Base-by-base conservation (phyloP, 2,797 vertebrate species). In the Amblyopsis hoosieri region DNA sequence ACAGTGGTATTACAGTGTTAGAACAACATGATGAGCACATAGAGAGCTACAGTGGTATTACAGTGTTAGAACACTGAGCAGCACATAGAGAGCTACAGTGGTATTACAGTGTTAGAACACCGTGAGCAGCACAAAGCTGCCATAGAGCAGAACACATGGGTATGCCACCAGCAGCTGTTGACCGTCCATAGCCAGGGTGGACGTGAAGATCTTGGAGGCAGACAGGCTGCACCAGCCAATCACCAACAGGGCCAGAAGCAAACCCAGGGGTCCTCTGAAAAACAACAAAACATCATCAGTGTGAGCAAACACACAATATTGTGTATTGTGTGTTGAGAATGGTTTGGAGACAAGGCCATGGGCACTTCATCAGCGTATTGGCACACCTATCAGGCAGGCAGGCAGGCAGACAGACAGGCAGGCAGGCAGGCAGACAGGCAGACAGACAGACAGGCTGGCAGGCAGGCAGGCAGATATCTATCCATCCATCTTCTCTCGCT, bases 181-280 rank as follows among this genome's bases (percentile, higher is more conserved):
- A 67, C 95, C 94, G 19, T 97, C 94, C 96, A 98, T 97, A 37
- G 92, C 93, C 87, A 97, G 87, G 60, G 95, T 95, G 69, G 95
- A 97, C 85, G 94, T 98, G 79, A 98, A 96, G 90, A 97, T 95
- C 88, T 97, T 97, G 67, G 96, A 97, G 61, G 96, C 96, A 0
- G 95, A 98, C 70, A 96, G 93, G 62, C 96, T 96, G 84, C 96
- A 97, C 96, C 95, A 97, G 74, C 94, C 92, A 62, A 97, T 95
- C 72, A 94, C 91, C 14, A 89, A 76, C 62, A 92, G 83, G 1
- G 94, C 92, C 66, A 97, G 87, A 60, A 95, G 64, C 23, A 95
- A 86, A 66, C 95, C 95, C 75, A 94, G 48, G 89, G 92, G 66
- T 1, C 94, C 95, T 82, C 96, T 97, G 91, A 58, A 23, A 56